phyloP scores from a whole-genome alignment of 1,140 invertebrate species.

The Epicauta chinensis region DNA sequence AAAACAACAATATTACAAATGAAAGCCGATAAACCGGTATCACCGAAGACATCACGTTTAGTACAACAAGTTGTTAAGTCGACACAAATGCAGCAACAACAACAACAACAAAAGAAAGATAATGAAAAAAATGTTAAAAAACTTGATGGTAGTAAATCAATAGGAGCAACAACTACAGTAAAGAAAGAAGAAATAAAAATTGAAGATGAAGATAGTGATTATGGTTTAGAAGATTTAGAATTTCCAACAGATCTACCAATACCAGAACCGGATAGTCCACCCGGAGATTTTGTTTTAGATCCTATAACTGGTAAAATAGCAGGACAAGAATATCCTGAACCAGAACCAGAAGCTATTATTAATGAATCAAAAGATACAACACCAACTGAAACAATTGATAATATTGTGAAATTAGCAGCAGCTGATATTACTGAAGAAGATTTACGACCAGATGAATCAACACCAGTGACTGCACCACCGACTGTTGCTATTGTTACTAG shows the following conservation, averaged over 20 bases:
- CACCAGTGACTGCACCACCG: not conserved
- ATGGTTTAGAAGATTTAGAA: constrained; percentile 37
- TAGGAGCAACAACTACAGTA: too few relatives aligned
- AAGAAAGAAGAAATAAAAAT: constrained; percentile 6
- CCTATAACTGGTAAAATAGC: constrained; percentile 61
- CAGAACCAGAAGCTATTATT: constrained; percentile 26
- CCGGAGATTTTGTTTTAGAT: constrained; percentile 60
- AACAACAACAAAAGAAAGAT: constrained; percentile 12
- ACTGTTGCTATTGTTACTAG: not conserved
- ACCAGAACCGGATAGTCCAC: constrained; percentile 57
- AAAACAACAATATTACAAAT: constrained; percentile 3
- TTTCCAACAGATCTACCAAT: constrained; percentile 53
- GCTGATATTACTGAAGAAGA: constrained; percentile 38
- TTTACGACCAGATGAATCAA: constrained; percentile 25
- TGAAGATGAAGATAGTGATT: constrained; percentile 38
- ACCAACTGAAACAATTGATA: constrained; percentile 25
- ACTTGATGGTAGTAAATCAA: not conserved
- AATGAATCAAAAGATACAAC: constrained; percentile 10
- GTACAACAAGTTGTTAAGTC: too few relatives aligned
- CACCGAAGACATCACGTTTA: too few relatives aligned
- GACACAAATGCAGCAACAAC: not conserved
- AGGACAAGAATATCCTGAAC: constrained; percentile 53
- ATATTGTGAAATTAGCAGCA: constrained; percentile 38
- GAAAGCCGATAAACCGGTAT: constrained; percentile 1
- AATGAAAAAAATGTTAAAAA: constrained; percentile 1